Conservation (phyloP, 2,888 invertebrate species). For the Athalia cordata region DNA sequence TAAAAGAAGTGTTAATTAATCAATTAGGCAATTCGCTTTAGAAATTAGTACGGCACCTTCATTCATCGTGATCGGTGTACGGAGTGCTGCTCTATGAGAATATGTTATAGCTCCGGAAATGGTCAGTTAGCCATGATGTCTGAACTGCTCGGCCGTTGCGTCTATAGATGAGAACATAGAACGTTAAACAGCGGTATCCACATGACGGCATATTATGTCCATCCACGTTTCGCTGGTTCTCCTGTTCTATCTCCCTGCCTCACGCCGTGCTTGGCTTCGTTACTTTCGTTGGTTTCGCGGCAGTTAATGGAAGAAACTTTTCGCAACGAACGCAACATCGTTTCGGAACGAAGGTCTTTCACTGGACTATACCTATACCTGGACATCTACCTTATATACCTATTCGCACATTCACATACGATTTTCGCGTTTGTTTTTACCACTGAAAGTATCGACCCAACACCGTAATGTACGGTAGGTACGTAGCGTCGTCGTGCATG, state of each 20-base stretch:
- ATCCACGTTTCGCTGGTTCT: no score
- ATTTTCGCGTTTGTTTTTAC: no score
- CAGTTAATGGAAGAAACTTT: constrained; percentile 7
- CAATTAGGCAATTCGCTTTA: constrained; percentile 20
- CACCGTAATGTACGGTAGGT: no score
- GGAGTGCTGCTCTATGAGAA: constrained; percentile 23
- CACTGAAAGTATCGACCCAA: no score
- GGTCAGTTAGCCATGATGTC: constrained; percentile 39
- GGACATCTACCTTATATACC: no score
- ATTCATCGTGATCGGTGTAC: constrained; percentile 25
- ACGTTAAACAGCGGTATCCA: constrained; percentile 14
- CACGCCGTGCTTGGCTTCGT: neutral
- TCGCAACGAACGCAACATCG: neutral
- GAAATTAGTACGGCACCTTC: constrained; percentile 30
- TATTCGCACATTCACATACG: no score
- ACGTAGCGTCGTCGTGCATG: no score
- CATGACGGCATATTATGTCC: no score
- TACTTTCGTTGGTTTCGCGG: constrained; percentile 20
- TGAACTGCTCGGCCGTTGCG: constrained; percentile 17
- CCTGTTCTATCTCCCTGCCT: no score
- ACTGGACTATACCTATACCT: no score
- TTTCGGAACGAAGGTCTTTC: neutral
- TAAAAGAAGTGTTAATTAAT: constrained; percentile 14
- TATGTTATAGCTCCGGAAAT: constrained; percentile 39
- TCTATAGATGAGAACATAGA: constrained; percentile 20